Evolutionary conservation across 2,888 invertebrate genomes (phyloP).

Genomic region (Adelphocoris suturalis): DNA sequence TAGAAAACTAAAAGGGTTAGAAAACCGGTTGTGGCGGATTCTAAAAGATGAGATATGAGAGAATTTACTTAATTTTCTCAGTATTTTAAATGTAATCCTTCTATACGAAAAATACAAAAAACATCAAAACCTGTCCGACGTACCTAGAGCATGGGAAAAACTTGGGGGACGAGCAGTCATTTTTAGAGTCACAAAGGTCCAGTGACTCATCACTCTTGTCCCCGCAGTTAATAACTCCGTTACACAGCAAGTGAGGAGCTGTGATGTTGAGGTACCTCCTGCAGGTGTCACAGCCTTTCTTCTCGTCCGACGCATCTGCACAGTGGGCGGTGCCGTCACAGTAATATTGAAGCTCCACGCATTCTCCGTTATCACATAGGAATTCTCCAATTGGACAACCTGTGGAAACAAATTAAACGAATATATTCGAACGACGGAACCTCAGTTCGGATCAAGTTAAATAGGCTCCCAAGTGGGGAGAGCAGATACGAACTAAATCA

Average conservation of each 20-base stretch:
- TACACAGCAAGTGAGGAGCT: constrained; percentile 86
- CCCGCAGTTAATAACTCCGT: constrained; percentile 87
- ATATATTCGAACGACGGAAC: too few species aligned
- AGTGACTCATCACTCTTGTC: constrained; percentile 86
- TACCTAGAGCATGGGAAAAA: constrained; percentile 30
- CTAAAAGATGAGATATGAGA: too few species aligned
- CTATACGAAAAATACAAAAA: too few species aligned
- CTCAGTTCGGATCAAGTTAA: too few species aligned
- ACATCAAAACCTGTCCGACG: too few species aligned
- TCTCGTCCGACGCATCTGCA: constrained; percentile 87
- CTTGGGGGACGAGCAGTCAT: constrained; percentile 26
- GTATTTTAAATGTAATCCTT: too few species aligned
- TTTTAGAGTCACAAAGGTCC: not conserved
- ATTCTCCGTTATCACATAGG: constrained; percentile 82
- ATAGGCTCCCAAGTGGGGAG: too few species aligned
- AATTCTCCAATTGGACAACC: constrained; percentile 84
- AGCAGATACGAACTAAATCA: too few species aligned
- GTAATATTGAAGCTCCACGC: constrained; percentile 85
- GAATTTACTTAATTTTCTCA: too few species aligned
- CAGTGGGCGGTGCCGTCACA: constrained; percentile 82
- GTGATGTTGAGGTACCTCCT: constrained; percentile 84
- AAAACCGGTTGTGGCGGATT: too few species aligned
- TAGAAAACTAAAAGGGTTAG: too few species aligned
- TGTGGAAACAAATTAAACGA: constrained; percentile 77
- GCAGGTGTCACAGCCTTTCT: constrained; percentile 81